Evolutionary conservation across 2,113 vertebrate species (phyloP).

Genomic region (Engraulis encrasicolus): DNA sequence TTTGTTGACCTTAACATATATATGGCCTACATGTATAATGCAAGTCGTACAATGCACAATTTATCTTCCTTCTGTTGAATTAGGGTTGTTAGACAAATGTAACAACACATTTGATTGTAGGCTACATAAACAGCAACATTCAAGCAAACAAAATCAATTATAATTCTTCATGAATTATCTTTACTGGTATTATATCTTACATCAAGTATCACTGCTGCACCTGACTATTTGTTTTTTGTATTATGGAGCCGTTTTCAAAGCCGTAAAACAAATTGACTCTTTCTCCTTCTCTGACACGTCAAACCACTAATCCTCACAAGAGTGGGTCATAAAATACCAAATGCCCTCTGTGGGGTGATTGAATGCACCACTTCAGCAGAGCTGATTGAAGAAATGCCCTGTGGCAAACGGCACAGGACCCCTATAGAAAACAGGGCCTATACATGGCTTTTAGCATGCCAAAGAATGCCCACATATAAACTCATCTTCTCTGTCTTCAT

Average conservation of each 20-base stretch:
- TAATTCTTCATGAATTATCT: background rate
- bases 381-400: background rate
- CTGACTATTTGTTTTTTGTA: background rate
- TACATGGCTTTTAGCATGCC: background rate
- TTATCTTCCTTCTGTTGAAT: no score
- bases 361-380: background rate
- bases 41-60: no score
- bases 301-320: background rate
- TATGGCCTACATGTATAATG: no score
- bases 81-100: no score
- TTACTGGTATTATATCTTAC: background rate
- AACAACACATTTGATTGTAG: no score
- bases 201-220: background rate
- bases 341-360: background rate
- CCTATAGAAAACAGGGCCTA: background rate
- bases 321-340: background rate
- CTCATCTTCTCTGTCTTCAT: background rate
- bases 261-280: background rate
- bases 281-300: background rate
- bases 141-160: no score
- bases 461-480: background rate
- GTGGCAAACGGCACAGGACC: background rate
- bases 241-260: background rate
- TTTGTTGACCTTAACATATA: no score
- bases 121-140: no score